Evolutionary conservation across 2,888 invertebrate species (phyloP), one percentile per base, ranked within the genome.

Genomic region (Shargacucullia verbasci): DNA sequence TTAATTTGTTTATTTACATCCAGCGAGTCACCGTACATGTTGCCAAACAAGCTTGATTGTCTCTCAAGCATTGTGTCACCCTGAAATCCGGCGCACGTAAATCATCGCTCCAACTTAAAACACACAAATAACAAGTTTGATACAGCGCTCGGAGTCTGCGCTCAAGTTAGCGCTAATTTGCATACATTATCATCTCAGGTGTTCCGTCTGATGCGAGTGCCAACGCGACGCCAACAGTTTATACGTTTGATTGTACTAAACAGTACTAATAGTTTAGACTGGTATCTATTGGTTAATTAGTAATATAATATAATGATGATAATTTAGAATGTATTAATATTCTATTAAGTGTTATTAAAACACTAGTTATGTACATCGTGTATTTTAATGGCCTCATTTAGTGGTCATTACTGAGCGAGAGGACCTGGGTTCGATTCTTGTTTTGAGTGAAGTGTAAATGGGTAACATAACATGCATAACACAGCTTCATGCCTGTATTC

Each of bases 101-200:
- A 91, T 93, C 89, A 91, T 86, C 78, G 67, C 79, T 35, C 55
- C 48, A 76, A 77, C 73, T 77, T 76, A 73, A 76, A 73, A 76
- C 73, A 70, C 60, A 92, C 93, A 93, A 92, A 92, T 93, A 94
- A 92, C 91, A 92, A 92, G 89, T 94, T 92, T 91, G 91, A 92
- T 92, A 91, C 89, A 90, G 89, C 87, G 80, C 84, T 78, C 82
- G 82, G 76, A 81, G 84, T 72, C 84, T 82, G 84, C 83, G 81
- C 76, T 69, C 80, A 86, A 92, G 87, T 93, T 92, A 82, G 76
- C 79, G 79, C 80, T 88, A 90, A 94, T 94, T 94, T 94, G 88
- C 93, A 94, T 94, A 91, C 86, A 93, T 94, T 92, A 94, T 91
- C 91, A 92, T 92, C 87, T 88, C 92, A 94, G 92, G 91, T 92